Evolutionary conservation across 64 coral and sea anemone species (phyloP).

Genomic region (Porites lutea): DNA sequence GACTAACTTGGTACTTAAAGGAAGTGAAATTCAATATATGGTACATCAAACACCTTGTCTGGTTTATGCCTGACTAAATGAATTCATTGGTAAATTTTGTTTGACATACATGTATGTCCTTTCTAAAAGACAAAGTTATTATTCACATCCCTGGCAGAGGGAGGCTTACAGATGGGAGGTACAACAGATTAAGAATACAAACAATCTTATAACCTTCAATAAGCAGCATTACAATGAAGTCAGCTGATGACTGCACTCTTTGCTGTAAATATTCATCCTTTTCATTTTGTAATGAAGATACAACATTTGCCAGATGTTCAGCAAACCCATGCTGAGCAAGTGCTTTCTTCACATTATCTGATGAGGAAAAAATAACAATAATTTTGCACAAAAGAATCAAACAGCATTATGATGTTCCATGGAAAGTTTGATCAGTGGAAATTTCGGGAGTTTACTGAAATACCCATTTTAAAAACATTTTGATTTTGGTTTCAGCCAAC

Average conservation of each 20-base stretch:
- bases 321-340: slow-evolving; percentile 66
- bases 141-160: neutral
- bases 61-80: too few species aligned
- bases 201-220: slow-evolving; percentile 63
- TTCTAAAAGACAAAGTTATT: too few species aligned
- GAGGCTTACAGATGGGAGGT: neutral
- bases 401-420: too few species aligned
- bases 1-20: too few species aligned
- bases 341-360: slow-evolving; percentile 87
- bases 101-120: too few species aligned
- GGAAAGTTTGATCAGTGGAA: neutral
- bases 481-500: too few species aligned
- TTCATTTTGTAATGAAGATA: slow-evolving; percentile 51
- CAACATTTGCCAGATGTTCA: slow-evolving; percentile 67
- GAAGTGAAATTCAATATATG: too few species aligned
- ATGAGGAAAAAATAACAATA: neutral
- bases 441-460: neutral
- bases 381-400: neutral
- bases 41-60: too few species aligned
- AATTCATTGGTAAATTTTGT: too few species aligned
- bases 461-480: too few species aligned
- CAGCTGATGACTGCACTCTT: slow-evolving; percentile 73
- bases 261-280: slow-evolving; percentile 70
- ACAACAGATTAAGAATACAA: neutral
- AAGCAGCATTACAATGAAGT: slow-evolving; percentile 84